Conservation (phyloP, 2,888 invertebrate genomes). For the Sminthurinus aureus region DNA sequence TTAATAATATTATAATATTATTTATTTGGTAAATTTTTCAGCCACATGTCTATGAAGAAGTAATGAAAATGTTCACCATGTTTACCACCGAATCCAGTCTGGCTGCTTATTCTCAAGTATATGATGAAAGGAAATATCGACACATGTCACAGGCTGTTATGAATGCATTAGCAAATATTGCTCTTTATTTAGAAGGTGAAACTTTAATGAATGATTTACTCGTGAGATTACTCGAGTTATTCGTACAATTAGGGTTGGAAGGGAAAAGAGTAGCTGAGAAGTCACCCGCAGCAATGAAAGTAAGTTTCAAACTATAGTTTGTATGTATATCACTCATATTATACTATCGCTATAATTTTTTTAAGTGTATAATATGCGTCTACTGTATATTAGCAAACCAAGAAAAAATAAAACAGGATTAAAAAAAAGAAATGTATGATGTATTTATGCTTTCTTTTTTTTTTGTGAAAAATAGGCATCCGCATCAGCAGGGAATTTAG, state of each 20-base stretch:
- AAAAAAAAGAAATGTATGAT: not conserved
- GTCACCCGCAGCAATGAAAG: conserved; percentile 74
- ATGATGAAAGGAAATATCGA: conserved; percentile 63
- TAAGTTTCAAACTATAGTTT: too few relatives aligned
- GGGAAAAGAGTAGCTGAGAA: conserved; percentile 95
- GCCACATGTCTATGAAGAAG: conserved; percentile 82
- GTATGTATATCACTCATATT: too few relatives aligned
- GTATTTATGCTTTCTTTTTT: conserved; percentile 10
- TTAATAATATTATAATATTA: conserved; percentile 7
- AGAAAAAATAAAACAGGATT: too few relatives aligned
- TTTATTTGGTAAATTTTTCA: conserved; percentile 61
- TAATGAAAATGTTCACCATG: conserved; percentile 97
- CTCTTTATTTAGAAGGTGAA: conserved; percentile 91
- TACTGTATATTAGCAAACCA: too few relatives aligned
- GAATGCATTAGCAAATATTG: conserved; percentile 95
- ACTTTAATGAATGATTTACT: conserved; percentile 83
- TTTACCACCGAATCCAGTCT: conserved; percentile 93
- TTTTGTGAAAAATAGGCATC: conserved; percentile 74
- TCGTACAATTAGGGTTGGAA: conserved; percentile 96
- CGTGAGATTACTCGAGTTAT: conserved; percentile 89
- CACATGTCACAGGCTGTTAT: conserved; percentile 95
- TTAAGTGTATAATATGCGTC: too few relatives aligned
- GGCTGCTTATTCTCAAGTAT: conserved; percentile 71
- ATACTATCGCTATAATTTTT: too few relatives aligned
- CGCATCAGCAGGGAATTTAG: conserved; percentile 95